These are phyloP conservation scores for Spheniscus mendiculus DNA, from an alignment of 2,113 vertebrate genomes.

Conservation along the genomic window DNA sequence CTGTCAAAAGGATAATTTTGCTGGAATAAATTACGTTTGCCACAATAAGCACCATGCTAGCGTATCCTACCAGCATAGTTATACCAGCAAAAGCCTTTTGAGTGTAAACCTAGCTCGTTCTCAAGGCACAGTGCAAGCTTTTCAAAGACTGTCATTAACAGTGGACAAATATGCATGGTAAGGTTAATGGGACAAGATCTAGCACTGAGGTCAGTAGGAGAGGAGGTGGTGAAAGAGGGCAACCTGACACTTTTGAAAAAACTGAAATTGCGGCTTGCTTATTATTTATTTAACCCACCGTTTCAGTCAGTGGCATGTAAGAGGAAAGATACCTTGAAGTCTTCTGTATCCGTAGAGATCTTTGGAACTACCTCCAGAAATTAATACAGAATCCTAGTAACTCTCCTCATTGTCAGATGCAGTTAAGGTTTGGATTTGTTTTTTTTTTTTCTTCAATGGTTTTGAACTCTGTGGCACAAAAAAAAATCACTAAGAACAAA, in stretches of 20 bases:
- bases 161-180: accelerated
- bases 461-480: not conserved
- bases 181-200: not conserved
- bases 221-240: not conserved
- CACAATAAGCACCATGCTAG: not conserved
- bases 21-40: not conserved
- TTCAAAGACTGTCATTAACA: not conserved
- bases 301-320: not conserved
- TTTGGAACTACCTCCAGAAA: not conserved
- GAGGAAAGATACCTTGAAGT: not conserved
- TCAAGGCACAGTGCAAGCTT: not conserved
- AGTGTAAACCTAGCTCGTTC: not conserved
- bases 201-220: not conserved
- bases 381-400: not conserved
- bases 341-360: not conserved
- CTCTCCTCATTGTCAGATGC: not conserved
- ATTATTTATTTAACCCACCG: not conserved
- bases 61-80: not conserved
- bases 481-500: not conserved
- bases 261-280: not conserved
- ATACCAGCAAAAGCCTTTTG: not conserved
- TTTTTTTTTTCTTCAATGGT: not conserved
- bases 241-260: not conserved
- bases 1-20: not conserved
- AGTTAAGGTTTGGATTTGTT: not conserved